Base-by-base conservation (phyloP, 2,888 invertebrate species). In the Anoplius nigerrimus region DNA sequence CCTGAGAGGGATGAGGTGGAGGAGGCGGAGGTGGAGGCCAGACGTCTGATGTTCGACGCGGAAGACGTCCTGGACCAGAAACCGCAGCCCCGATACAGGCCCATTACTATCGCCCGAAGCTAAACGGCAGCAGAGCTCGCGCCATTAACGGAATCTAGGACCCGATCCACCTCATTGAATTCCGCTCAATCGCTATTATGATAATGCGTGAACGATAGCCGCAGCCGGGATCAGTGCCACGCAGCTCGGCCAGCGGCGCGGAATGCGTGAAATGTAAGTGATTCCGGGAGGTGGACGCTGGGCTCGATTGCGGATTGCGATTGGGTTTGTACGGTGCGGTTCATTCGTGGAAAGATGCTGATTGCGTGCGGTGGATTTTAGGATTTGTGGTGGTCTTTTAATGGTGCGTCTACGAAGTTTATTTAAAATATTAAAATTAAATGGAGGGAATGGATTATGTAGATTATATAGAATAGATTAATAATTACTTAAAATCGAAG, bases 61-160 rank as follows among this genome's bases (percentile, higher is more conserved):
- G n/a, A 62, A 48, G 67, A 64, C 46, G 61, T 45, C 63, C 22
- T 51, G 61, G 51, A 53, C 48, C 61, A 43, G 45, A 58, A 65
- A 74, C 69, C 72, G 77, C 74, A 74, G 71, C 74, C 34, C 67
- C 74, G 69, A 77, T 79, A 75, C 78, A 59, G 74, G 65, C 67
- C 79, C 78, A 78, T 82, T 82, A 80, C 82, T 77, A 79, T 80
- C 78, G 81, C 76, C 74, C 60, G 72, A 66, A 75, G 78, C 82
- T 82, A 77, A 84, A 81, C 80, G 82, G 78, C 77, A 79, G 61
- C 60, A 72, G 69, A 74, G 76, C 74, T 74, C 60, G 69, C 71
- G 67, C 82, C 81, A 80, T 84, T 83, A 83, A 82, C 79, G 81
- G 80, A 83, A 83, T 82, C 80, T 75, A 69, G 72, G 75, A 63